These are phyloP conservation scores for Pharmacophagus antenor DNA, from an alignment of 2,888 invertebrate species.

Conservation along the genomic window DNA sequence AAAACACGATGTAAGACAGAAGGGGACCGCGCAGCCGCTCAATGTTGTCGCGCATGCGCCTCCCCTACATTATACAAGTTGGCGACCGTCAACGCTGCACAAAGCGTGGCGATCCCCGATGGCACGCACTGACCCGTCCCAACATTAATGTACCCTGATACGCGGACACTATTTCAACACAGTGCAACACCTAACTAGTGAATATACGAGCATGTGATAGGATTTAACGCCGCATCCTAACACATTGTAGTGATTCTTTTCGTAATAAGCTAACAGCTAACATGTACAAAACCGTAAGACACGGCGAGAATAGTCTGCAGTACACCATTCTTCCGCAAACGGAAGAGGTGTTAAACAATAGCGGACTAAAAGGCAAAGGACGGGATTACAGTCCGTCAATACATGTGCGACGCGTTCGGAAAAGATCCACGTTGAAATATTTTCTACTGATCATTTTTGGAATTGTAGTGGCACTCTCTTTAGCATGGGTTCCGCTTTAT, in stretches of 20 bases:
- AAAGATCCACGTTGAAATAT: conserved; percentile 63
- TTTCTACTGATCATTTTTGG: conserved; percentile 61
- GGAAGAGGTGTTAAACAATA: conserved; percentile 83
- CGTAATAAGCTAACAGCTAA: conserved; percentile 53
- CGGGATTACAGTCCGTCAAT: conserved; percentile 75
- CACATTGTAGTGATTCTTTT: conserved; percentile 62
- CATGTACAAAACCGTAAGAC: conserved; percentile 88
- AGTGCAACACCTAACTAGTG: conserved; percentile 43
- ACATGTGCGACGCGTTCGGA: conserved; percentile 62
- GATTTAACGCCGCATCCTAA: conserved; percentile 46
- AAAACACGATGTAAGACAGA: conserved; percentile 45
- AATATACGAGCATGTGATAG: conserved; percentile 67
- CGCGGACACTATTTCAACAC: conserved; percentile 42
- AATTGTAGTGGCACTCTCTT: conserved; percentile 55
- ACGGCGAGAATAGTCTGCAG: conserved; percentile 87
- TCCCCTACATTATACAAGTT: conserved; percentile 36
- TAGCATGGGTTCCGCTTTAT: conserved; percentile 63
- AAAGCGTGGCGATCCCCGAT: conserved; percentile 64
- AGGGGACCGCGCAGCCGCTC: conserved; percentile 71
- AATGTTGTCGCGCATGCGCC: conserved; percentile 75
- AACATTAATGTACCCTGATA: conserved; percentile 52
- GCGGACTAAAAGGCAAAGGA: conserved; percentile 79
- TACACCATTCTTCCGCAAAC: conserved; percentile 88
- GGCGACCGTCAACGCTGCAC: conserved; percentile 58
- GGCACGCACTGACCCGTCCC: conserved; percentile 51